Percentiles rank a stretch among this genome's conserved stretches.
phyloP scores from a whole-genome alignment of 2,888 invertebrate genomes.

The Lapara coniferarum region DNA sequence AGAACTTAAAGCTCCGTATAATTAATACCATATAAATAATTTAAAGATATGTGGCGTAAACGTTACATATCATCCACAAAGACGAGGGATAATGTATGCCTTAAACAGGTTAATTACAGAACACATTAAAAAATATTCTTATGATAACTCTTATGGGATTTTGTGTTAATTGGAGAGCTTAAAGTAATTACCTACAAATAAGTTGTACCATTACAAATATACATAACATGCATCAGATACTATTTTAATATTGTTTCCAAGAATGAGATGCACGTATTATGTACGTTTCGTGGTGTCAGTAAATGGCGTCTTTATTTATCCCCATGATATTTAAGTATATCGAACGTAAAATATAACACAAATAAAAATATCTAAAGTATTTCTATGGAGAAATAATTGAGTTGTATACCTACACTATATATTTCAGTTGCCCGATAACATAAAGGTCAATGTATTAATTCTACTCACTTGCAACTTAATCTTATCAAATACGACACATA shows the following conservation, averaged over 20 bases:
- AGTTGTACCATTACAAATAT: background rate
- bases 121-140: slow-evolving; percentile 9
- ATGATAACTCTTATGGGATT: background rate
- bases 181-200: background rate
- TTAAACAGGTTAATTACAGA: slow-evolving; percentile 20
- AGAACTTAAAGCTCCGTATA: too few relatives aligned
- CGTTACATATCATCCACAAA: background rate
- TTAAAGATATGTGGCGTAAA: background rate
- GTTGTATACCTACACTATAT: background rate
- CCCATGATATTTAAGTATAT: too few relatives aligned
- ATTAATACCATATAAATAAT: too few relatives aligned
- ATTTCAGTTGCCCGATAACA: slow-evolving; percentile 6
- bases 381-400: slow-evolving; percentile 8
- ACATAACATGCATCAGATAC: background rate
- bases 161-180: background rate
- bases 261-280: background rate
- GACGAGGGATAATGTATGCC: background rate
- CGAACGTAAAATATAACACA: background rate
- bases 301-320: too few relatives aligned
- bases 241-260: background rate
- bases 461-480: slow-evolving; percentile 22
- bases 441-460: slow-evolving; percentile 27
- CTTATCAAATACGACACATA: slow-evolving; percentile 25
- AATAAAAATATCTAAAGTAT: slow-evolving; percentile 7
- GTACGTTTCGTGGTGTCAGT: background rate